phyloP scores from a whole-genome alignment of 2,888 invertebrate species.

The Monoplex corrugatus region DNA sequence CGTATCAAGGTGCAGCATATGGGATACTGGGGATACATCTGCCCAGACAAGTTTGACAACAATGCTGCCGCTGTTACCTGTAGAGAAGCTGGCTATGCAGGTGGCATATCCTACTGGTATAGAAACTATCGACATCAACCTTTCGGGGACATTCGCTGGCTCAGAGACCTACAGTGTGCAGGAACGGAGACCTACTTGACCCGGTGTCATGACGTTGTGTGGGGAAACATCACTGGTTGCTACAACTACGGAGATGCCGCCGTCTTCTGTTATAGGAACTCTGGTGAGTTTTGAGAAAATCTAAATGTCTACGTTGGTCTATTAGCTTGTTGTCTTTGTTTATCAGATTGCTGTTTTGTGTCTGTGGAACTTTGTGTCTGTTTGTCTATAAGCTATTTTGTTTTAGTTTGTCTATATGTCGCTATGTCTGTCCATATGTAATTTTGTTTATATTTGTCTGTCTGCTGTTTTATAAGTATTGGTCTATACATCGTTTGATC shows the following conservation, averaged over 20 bases:
- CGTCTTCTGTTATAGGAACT: constrained; percentile 70
- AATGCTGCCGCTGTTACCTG: constrained; percentile 71
- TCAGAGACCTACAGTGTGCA: constrained; percentile 80
- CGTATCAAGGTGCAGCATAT: constrained; percentile 64
- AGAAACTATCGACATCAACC: constrained; percentile 53
- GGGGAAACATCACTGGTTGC: constrained; percentile 36
- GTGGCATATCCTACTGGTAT: constrained; percentile 65
- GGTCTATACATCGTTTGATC: too few species aligned
- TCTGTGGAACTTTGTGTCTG: too few species aligned
- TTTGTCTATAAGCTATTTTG: too few species aligned
- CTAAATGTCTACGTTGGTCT: too few species aligned
- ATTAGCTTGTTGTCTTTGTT: too few species aligned
- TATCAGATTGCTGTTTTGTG: too few species aligned
- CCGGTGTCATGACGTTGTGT: constrained; percentile 20
- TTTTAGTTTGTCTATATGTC: too few species aligned
- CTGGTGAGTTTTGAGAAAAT: too few species aligned
- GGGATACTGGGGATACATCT: constrained; percentile 67
- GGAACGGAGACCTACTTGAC: constrained; percentile 66
- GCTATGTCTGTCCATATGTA: too few species aligned
- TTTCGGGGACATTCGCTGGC: constrained; percentile 80
- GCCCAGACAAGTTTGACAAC: constrained; percentile 68
- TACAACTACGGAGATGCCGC: constrained; percentile 69
- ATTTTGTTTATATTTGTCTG: too few species aligned
- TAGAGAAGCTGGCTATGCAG: constrained; percentile 67
- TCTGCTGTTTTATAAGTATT: too few species aligned